Base-by-base conservation (phyloP, 2,113 vertebrate genomes). In the Tetraodon nigroviridis region DNA sequence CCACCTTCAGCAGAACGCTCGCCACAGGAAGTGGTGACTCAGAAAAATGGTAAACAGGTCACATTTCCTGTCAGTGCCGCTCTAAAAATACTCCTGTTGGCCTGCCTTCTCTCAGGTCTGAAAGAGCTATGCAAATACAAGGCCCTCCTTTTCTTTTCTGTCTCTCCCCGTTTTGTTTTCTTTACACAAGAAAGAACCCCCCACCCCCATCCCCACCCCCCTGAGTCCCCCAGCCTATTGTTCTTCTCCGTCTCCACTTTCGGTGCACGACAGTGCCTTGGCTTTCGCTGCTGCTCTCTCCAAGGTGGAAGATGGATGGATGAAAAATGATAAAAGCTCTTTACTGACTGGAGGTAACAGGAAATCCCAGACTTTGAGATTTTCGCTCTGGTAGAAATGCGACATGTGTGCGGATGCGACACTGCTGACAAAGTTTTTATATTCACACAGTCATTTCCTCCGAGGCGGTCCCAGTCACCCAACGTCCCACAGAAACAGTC, bases 41-140 rank as follows among this genome's bases (percentile, higher is more conserved):
- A 46, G 51, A 70, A 48, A 82, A 84, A 62, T 79, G 73, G 79
- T 61, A 77, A 86, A 84, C 78, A 82, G 64, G 56, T 80, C 81
- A 69, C 64, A 80, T 60, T 81, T 84, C 78, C 61, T 45, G 59
- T 79, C 57, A 52, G 70, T 66, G 73, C 61, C 19, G 66, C 73
- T 85, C 79, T 84, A 90, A 88, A 88, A 87, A 87, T 87, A 88
- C 65, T 56, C 47, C 16, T 5, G 51, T 54, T 63, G 19, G 20
- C 52, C 52, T 69, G 44, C 71, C 62, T 67, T 65, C 63, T 63
- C 67, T 50, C 47, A n/a, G 13, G 64, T 76, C 80, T 84, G 79
- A 55, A 73, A 69, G 69, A 81, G 80, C 71, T 65, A 87, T 80
- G 82, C 84, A 86, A 83, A 89, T 84, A 80, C 44, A 51, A 73